phyloP scores from a whole-genome alignment of 2,888 invertebrate genomes.

The Fissipunctia ypsillon region DNA sequence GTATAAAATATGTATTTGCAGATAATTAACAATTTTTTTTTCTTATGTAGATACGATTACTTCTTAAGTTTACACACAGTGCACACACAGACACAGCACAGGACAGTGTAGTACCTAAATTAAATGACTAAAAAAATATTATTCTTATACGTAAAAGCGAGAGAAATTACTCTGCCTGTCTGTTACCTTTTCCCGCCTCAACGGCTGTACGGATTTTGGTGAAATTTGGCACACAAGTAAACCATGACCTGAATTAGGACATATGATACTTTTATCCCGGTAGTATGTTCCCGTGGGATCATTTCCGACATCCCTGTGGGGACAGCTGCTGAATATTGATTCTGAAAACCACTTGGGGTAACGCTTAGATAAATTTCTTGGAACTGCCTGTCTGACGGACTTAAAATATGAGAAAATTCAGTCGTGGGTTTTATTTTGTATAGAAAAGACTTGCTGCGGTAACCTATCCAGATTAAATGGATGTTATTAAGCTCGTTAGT shows the following conservation, averaged over 20 bases:
- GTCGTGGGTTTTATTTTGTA: background rate
- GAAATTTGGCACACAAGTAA: background rate
- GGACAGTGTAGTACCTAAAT: too few species aligned
- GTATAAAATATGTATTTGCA: too few species aligned
- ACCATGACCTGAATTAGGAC: background rate
- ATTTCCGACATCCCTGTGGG: too few species aligned
- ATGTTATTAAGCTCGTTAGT: constrained; percentile 42
- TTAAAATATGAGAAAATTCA: background rate
- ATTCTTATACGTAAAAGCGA: background rate
- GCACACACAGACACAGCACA: too few species aligned
- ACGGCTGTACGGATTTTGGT: background rate
- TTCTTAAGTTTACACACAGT: too few species aligned
- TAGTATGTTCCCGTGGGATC: background rate
- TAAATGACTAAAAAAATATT: too few species aligned
- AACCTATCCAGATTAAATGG: constrained; percentile 30
- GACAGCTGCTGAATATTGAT: constrained; percentile 3
- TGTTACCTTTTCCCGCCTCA: background rate
- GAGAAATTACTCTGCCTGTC: too few species aligned
- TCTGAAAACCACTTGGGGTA: background rate
- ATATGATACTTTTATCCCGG: too few species aligned
- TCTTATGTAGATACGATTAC: too few species aligned
- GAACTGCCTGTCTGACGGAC: too few species aligned
- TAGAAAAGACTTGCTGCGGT: background rate
- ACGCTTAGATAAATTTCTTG: background rate
- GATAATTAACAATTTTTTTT: too few species aligned